Base-by-base conservation (phyloP, 1,140 invertebrate genomes). In the Drosophila tropicalis region DNA sequence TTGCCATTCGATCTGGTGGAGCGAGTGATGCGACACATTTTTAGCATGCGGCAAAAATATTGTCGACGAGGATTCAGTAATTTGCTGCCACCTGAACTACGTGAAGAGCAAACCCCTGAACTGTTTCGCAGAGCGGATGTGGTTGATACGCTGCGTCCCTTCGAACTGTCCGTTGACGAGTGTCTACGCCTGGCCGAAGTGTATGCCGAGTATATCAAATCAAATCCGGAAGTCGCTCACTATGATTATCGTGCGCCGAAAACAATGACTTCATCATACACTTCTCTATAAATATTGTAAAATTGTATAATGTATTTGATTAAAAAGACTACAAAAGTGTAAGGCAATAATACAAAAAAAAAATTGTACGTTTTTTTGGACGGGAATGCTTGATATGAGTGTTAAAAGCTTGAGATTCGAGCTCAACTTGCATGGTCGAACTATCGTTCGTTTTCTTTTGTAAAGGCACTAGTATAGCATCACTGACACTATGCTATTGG, bases 1-100 rank as follows among this genome's bases (percentile, higher is more conserved):
- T 93, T 97, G 32, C 95, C 97, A 0, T 99, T 99, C 92, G 92
- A 95, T 73, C 90, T 98, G 12, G 95, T 99, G 54, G 98, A 99
- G 91, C 99, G 99, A 94, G 95, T 99, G 19, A 93, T 96, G 0
- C 93, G 97, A 0, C 95, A 96, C 72, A 93, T 98, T 60, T 99
- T 99, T 92, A 95, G 95, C 80, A 96, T 96, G 93, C 94, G 97
- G 58, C 96, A 97, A 86, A 99, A 99, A 89, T 95, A 95, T 92
- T 95, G 95, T 54, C 93, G 95, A 13, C 94, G 95, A 75, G 95
- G 96, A 17, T 93, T 95, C 9, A 92, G 94, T 93, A 96, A 94
- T 5, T 92, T 99, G 13, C 98, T 98, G 92, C 98, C 98, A 5
- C 83, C 93, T 47, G 92, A 95, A 17, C 83, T 94, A 13, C 92